Percentiles rank a stretch among this genome's conserved stretches.
Conservation (phyloP, 2,113 vertebrate genomes). For the Siniperca knerii region DNA sequence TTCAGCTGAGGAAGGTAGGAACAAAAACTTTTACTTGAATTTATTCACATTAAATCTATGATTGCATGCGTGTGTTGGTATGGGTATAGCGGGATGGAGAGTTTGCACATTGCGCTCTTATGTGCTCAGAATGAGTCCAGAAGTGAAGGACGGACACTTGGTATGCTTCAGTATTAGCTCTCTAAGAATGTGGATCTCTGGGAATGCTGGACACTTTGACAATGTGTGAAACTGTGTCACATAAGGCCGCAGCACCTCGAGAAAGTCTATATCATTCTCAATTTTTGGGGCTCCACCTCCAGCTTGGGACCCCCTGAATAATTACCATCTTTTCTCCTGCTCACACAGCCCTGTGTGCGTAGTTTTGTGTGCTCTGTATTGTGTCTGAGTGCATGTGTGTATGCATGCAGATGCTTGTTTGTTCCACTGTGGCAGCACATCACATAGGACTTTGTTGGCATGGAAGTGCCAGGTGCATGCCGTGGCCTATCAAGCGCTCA, state of each 20-base stretch:
- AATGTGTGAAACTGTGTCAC: conserved; percentile 41
- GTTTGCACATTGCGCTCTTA: conserved; percentile 26
- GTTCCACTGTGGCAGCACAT: conserved; percentile 49
- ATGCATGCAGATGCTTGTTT: conserved; percentile 45
- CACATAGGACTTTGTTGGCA: conserved; percentile 63
- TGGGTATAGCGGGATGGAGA: conserved; percentile 26
- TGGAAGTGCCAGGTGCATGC: conserved; percentile 70
- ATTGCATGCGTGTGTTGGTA: neutral
- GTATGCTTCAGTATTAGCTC: conserved; percentile 27
- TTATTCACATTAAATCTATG: neutral
- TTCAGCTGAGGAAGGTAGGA: conserved; percentile 87
- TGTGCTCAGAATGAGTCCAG: conserved; percentile 37
- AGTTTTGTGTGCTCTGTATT: conserved; percentile 1
- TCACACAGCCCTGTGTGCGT: conserved; percentile 2
- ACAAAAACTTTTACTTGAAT: conserved; percentile 60
- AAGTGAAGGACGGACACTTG: conserved; percentile 53
- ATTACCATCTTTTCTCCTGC: conserved; percentile 21
- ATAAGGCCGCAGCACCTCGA: neutral
- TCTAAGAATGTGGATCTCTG: conserved; percentile 24
- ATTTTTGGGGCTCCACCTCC: conserved; percentile 29
- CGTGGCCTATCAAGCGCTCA: conserved; percentile 47
- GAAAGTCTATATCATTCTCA: neutral
- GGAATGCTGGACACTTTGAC: conserved; percentile 43
- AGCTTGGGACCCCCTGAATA: conserved; percentile 27
- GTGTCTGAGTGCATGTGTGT: conserved; percentile 18